Conservation (phyloP, 2,797 vertebrate species). For the Emydoidea blandingii region DNA sequence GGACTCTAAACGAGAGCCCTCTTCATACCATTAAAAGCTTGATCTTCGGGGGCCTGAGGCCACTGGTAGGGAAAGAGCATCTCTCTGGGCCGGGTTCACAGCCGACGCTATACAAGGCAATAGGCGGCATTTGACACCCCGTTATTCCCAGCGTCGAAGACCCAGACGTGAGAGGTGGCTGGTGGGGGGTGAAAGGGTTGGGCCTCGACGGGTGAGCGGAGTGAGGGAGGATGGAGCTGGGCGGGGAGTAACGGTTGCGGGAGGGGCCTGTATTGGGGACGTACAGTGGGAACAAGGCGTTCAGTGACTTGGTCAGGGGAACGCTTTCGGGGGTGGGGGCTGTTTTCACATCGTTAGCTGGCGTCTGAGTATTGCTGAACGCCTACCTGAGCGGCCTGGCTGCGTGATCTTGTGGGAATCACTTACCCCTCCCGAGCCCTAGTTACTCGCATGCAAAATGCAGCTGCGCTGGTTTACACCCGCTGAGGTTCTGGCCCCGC, state of each 20-base stretch:
- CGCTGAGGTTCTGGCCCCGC: not conserved
- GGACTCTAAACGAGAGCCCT: not conserved
- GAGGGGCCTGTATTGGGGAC: too few relatives aligned
- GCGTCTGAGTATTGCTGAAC: not conserved
- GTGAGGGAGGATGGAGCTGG: not conserved
- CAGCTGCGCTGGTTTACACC: too few relatives aligned
- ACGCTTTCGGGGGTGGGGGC: not conserved
- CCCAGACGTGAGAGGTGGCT: too few relatives aligned
- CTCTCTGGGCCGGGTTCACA: too few relatives aligned
- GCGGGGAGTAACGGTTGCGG: not conserved
- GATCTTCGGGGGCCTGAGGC: not conserved
- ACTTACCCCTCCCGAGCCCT: not conserved
- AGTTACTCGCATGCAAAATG: not conserved
- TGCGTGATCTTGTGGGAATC: too few relatives aligned
- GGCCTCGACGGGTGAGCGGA: too few relatives aligned
- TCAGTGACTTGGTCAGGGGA: not conserved
- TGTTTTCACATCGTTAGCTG: not conserved
- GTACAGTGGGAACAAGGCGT: not conserved
- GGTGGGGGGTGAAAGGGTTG: too few relatives aligned
- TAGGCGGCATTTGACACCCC: rapidly evolving
- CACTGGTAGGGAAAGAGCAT: not conserved
- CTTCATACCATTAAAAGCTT: not conserved
- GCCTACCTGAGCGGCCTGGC: not conserved
- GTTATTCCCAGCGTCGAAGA: not conserved
- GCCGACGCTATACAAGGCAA: not conserved